Evolutionary conservation across 2,888 invertebrate genomes (phyloP).

Genomic region (Limnephilus auricula): DNA sequence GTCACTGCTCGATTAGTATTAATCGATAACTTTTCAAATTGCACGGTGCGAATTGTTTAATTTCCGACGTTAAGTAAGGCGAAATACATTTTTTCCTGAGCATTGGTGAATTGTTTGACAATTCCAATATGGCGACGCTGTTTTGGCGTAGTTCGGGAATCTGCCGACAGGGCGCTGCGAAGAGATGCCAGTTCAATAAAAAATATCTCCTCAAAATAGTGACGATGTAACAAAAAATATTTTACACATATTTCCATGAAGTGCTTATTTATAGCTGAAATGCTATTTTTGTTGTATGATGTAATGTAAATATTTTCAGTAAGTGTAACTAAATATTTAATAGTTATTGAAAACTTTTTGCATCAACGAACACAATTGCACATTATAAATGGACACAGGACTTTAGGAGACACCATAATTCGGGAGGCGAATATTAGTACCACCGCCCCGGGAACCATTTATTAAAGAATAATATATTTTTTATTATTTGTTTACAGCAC

Average conservation of each 20-base stretch:
- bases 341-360: too few relatives aligned
- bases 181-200: background rate
- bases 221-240: background rate
- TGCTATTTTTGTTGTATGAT: too few relatives aligned
- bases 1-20: background rate
- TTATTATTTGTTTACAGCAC: too few relatives aligned
- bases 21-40: slow-evolving; percentile 16
- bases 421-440: too few relatives aligned
- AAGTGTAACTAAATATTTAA: too few relatives aligned
- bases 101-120: slow-evolving; percentile 76
- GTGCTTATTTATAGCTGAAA: too few relatives aligned
- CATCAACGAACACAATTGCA: too few relatives aligned
- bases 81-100: slow-evolving; percentile 76
- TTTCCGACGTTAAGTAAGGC: slow-evolving; percentile 19
- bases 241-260: background rate
- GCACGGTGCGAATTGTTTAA: background rate
- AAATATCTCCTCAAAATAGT: background rate
- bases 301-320: too few relatives aligned
- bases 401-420: too few relatives aligned
- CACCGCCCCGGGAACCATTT: too few relatives aligned
- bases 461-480: too few relatives aligned
- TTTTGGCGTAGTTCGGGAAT: slow-evolving; percentile 41
- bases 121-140: slow-evolving; percentile 79
- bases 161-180: slow-evolving; percentile 32
- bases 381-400: too few relatives aligned